phyloP scores from a whole-genome alignment of 1,140 invertebrate genomes.

The Heliconius melpomene region DNA sequence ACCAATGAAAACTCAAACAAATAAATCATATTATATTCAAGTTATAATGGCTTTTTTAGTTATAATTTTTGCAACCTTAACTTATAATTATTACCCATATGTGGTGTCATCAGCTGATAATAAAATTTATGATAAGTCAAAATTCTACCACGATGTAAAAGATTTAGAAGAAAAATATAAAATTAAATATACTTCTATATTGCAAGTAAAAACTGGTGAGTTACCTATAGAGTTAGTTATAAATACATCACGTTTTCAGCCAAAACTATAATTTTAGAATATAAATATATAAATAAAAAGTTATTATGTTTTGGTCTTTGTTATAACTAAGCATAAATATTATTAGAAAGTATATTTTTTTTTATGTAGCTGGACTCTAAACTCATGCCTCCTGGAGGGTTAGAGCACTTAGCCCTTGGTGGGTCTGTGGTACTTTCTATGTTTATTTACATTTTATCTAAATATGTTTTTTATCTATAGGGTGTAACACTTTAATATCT shows the following conservation, averaged over 20 bases:
- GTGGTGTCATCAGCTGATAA: background rate
- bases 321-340: no score
- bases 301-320: no score
- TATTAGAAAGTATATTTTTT: no score
- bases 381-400: no score
- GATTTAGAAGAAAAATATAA: slow-evolving; percentile 61
- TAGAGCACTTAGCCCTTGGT: no score
- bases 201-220: slow-evolving; percentile 63
- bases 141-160: slow-evolving; percentile 60
- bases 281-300: no score
- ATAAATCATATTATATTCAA: background rate
- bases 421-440: no score
- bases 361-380: no score
- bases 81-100: background rate
- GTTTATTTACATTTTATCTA: no score
- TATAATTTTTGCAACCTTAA: background rate
- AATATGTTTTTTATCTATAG: no score
- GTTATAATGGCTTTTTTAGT: background rate
- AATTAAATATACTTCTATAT: slow-evolving; percentile 57
- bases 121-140: slow-evolving; percentile 52
- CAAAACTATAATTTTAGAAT: no score
- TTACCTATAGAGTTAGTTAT: background rate
- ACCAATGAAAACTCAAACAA: slow-evolving; percentile 8
- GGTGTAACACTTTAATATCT: background rate
- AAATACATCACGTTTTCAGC: background rate